Evolutionary conservation across 2,113 vertebrate species (phyloP).

Genomic region (Anthoscopus minutus): DNA sequence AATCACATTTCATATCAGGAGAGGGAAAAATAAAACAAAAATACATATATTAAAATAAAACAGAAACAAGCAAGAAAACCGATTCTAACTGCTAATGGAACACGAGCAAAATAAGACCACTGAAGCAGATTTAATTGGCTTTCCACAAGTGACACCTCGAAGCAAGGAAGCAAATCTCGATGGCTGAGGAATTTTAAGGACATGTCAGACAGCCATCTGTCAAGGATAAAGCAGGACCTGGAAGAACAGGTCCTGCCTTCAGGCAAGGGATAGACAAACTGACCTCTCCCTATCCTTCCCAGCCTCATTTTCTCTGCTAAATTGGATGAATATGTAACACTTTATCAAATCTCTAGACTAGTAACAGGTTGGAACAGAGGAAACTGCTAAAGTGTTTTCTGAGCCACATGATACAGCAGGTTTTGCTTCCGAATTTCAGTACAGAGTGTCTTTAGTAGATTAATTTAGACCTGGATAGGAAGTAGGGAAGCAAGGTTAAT

Average conservation of each 20-base stretch:
- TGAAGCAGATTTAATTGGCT: conserved; percentile 20
- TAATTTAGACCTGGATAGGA: not conserved
- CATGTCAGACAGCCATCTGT: not conserved
- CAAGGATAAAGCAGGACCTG: not conserved
- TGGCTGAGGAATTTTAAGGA: not conserved
- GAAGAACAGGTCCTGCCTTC: not conserved
- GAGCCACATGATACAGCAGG: not conserved
- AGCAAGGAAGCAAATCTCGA: not conserved
- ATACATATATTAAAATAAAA: not conserved
- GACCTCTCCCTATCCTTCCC: not conserved
- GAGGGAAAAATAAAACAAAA: not conserved
- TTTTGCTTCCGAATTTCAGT: not conserved
- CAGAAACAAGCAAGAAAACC: not conserved
- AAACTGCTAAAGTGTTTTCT: not conserved
- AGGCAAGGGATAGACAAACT: not conserved
- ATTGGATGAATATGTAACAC: not conserved
- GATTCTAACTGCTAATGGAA: not conserved
- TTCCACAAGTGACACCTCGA: not conserved
- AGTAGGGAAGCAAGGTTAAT: not conserved
- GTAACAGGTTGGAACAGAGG: not conserved
- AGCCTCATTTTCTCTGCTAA: not conserved
- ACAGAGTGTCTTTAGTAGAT: not conserved
- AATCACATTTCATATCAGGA: not conserved
- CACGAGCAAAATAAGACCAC: not conserved
- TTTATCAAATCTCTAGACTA: not conserved